Conservation (phyloP, 2,888 invertebrate genomes). For the Orthosia gothica region DNA sequence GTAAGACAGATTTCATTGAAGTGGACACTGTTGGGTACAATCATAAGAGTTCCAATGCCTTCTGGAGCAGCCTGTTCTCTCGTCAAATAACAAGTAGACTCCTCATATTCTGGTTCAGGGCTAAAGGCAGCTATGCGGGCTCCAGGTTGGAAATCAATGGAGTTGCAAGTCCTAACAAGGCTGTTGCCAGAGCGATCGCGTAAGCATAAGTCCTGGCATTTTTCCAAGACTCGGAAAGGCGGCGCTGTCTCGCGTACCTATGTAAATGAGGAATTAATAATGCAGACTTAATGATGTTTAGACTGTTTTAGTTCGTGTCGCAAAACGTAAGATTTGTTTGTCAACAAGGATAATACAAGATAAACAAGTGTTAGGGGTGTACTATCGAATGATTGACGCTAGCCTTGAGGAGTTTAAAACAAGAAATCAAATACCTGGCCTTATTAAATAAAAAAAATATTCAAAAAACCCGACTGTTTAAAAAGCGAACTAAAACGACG, state of each 20-base stretch:
- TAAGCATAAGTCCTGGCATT: conserved; percentile 96
- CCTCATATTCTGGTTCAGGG: conserved; percentile 96
- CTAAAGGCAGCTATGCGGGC: conserved; percentile 96
- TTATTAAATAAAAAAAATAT: conserved; percentile 1
- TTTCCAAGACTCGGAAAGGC: conserved; percentile 96
- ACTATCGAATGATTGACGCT: background rate
- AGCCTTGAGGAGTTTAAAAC: conserved; percentile 37
- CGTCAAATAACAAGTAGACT: conserved; percentile 96
- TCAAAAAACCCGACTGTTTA: too few species aligned
- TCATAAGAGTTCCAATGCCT: conserved; percentile 97
- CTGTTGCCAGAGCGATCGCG: conserved; percentile 96
- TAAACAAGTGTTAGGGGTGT: conserved; percentile 17
- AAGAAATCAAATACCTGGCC: conserved; percentile 6
- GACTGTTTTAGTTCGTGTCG: conserved; percentile 28
- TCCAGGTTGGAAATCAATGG: conserved; percentile 98
- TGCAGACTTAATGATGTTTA: conserved; percentile 25
- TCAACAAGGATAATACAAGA: conserved; percentile 18
- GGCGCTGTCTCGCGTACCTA: conserved; percentile 95
- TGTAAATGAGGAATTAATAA: conserved; percentile 52
- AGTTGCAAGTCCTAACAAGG: conserved; percentile 96
- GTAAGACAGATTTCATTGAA: conserved; percentile 97
- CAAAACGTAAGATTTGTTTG: conserved; percentile 41
- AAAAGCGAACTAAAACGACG: too few species aligned
- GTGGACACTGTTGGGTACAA: conserved; percentile 97
- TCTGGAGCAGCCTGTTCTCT: conserved; percentile 97